Base-by-base conservation (phyloP, 2,888 invertebrate species). In the Heteropelma amictum region DNA sequence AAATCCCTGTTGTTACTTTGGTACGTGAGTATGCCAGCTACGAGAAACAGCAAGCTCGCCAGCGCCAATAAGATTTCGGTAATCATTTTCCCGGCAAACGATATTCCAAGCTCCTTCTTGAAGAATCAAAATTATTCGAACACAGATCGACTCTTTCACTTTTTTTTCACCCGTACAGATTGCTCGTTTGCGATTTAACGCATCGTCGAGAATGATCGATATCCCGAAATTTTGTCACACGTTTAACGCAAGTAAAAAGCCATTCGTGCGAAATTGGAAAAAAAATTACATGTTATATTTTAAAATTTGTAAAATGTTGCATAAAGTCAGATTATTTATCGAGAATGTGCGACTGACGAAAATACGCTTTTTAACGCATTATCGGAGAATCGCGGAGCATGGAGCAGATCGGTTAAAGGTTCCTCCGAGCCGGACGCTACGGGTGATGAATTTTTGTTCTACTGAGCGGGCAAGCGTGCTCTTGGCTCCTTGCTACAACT, bases 81-180 rank as follows among this genome's bases (percentile, higher is more conserved):
- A 2, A 63, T 12, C 71, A 72, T 65, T 1, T n/a, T 33, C 8
- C 42, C 42, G 26, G 12, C 19, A 2, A 63, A 17, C 71, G 65
- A 58, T 1, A 2, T 2, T 23, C n/a, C 10, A 14, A n/a, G n/a
- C 12, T 19, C 45, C 14, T 42, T 17, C 17, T 42, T 19, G 42
- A 42, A 19, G 17, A 19, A n/a, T 10, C 38, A 7, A 38, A 38
- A 6, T 38, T 5, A 33, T 33, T 33, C n/a, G 33, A n/a, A 33
- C n/a, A 6, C 10, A 2, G 8, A 33, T 33, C 33, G 33, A n/a
- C 2, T 33, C n/a, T 8, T 0, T 10, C 8, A 10, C 33, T 10
- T 33, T n/a, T 8, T 10, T 1, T 8, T 33, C n/a, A 6, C 30
- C n/a, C 33, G 10, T 8, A 33, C n/a, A 10, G 33, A 33, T 33